Percentiles rank a stretch among this genome's conserved stretches.
Conservation (phyloP, 2,113 vertebrate genomes). For the Cricetomys ansorgei region DNA sequence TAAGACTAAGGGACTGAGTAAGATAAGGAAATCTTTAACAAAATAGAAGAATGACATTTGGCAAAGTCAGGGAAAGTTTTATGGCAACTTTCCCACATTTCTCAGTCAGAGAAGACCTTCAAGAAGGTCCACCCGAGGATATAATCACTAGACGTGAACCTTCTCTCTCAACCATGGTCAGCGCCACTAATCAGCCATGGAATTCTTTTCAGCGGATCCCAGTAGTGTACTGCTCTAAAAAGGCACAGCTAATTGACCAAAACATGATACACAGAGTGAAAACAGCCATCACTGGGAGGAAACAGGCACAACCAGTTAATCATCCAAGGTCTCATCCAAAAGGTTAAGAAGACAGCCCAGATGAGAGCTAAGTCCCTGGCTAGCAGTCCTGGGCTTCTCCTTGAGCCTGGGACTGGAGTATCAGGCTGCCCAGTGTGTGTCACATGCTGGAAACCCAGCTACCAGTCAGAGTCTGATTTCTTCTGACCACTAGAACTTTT, state of each 20-base stretch:
- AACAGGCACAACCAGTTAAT: neutral
- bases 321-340: neutral
- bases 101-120: neutral
- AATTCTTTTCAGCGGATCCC: neutral
- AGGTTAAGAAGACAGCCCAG: neutral
- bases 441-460: neutral
- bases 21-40: neutral
- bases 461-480: neutral
- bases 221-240: neutral
- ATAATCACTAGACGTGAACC: neutral
- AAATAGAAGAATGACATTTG: neutral
- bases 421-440: neutral
- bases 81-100: neutral
- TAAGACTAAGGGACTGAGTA: neutral
- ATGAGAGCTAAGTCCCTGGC: neutral
- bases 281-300: neutral
- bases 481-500: neutral
- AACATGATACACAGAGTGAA: neutral
- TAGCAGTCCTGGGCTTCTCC: neutral
- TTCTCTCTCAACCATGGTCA: neutral
- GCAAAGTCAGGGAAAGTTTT: neutral
- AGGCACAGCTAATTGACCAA: neutral
- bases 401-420: neutral
- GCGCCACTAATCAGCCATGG: neutral
- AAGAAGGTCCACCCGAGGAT: neutral